phyloP scores from a whole-genome alignment of 2,797 vertebrate genomes.

The Chiropotes sagulatus region DNA sequence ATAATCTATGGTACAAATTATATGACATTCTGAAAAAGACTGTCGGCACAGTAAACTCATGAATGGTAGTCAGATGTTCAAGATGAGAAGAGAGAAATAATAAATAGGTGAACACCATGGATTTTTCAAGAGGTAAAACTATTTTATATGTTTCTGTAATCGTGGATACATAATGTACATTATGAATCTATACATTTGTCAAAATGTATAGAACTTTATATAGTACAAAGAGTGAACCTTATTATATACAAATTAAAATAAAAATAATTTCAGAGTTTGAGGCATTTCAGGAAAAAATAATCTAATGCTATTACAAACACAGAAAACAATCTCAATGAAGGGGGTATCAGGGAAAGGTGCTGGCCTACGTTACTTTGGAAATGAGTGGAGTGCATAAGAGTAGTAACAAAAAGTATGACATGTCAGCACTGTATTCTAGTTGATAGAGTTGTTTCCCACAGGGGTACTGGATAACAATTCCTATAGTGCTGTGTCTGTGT shows the following conservation, averaged over 20 bases:
- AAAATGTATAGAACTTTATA: background rate
- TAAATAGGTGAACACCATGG: background rate
- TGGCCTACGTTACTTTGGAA: background rate
- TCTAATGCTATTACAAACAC: background rate
- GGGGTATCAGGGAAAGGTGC: rapidly evolving
- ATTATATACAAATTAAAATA: background rate
- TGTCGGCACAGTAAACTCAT: background rate
- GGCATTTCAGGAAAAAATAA: background rate
- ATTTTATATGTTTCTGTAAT: too few relatives aligned
- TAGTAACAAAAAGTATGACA: too few relatives aligned
- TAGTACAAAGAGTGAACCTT: background rate
- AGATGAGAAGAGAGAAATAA: too few relatives aligned
- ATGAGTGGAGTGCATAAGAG: background rate
- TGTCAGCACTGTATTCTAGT: background rate
- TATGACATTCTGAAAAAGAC: background rate
- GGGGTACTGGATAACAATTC: background rate
- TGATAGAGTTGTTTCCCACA: background rate
- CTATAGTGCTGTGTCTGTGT: background rate
- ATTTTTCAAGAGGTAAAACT: background rate
- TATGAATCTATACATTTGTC: too few relatives aligned
- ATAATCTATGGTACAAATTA: background rate
- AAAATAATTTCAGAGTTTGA: background rate
- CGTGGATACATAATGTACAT: background rate
- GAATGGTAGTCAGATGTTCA: too few relatives aligned
- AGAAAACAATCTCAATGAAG: background rate